Evolutionary conservation across 1,140 invertebrate genomes (phyloP), one percentile per base, ranked within the genome.

Genomic region (Lepeophtheirus salmonis): DNA sequence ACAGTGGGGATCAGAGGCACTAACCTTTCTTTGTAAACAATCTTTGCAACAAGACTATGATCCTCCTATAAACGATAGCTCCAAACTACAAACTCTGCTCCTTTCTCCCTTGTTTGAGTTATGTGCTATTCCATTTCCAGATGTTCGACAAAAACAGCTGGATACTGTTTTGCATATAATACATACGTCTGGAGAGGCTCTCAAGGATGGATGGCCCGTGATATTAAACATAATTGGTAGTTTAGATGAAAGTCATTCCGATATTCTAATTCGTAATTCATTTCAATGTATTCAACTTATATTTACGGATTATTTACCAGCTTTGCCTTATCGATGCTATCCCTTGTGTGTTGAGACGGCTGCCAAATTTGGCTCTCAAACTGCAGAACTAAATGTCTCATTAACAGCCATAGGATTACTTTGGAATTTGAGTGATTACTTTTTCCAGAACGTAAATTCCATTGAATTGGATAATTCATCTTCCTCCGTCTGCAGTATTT

Each of bases 401-500:
- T 76, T 98, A n/a, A 96, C 92, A 17, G 91, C 94, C 51, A 86
- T 98, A 63, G 92, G 92, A 56, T 74, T 96, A 20, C 85, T 97
- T 84, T 97, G 91, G 91, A 96, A 96, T 70, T 91, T 96, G 67
- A 90, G 89, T 1, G 91, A 96, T 73, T 92, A 91, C 70, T 84
- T 96, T 66, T 91, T 86, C 74, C 89, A 95, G 77, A 94, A 94
- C 73, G 83, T 89, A 68, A 83, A 87, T 55, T 23, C 16, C 6
- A 10, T 41, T 65, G 86, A 87, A 73, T 78, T 96, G 61, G 79
- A 78, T 66, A 76, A 77, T 63, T 80, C 80, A 41, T 72, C 87
- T 56, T 76, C 76, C 58, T 78, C 79, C 67, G 82, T 64, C 50
- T 73, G 74, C 18, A 76, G 79, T 52, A 80, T 84, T 20, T 81